Percentiles rank a stretch among this genome's conserved stretches.
Conservation (phyloP, 2,888 invertebrate genomes). For the Troides helena region DNA sequence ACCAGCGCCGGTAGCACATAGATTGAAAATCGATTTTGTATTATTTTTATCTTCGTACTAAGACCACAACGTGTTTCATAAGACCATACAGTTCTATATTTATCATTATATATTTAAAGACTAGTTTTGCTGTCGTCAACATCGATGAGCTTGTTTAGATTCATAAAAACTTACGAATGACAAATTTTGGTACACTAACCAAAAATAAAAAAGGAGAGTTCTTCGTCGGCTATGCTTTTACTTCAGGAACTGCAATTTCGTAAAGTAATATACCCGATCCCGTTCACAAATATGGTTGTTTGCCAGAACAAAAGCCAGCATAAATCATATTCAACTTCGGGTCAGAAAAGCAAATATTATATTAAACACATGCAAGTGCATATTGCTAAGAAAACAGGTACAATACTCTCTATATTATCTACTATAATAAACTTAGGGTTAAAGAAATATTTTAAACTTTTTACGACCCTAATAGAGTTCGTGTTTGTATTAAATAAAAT, state of each 20-base stretch:
- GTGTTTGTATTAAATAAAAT: no score
- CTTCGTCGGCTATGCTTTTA: no score
- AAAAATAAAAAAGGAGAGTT: no score
- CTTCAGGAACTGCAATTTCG: background rate
- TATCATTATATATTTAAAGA: no score
- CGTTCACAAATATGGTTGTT: constrained; percentile 16
- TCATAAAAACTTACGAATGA: no score
- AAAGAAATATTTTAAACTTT: no score
- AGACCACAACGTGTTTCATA: constrained; percentile 11
- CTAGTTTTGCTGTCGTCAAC: no score
- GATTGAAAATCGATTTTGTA: constrained; percentile 27
- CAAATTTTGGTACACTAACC: no score
- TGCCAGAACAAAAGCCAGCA: constrained; percentile 19
- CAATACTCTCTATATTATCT: background rate
- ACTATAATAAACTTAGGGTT: no score
- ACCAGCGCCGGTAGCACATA: background rate
- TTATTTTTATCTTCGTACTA: constrained; percentile 20
- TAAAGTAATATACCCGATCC: constrained; percentile 8
- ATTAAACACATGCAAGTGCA: constrained; percentile 19
- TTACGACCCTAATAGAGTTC: no score
- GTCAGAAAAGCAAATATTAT: constrained; percentile 13
- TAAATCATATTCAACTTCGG: constrained; percentile 23
- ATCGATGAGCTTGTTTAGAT: no score
- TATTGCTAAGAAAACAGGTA: constrained; percentile 4
- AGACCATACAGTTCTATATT: background rate